Base-by-base conservation (phyloP, 2,797 vertebrate species). In the Agapornis canus region DNA sequence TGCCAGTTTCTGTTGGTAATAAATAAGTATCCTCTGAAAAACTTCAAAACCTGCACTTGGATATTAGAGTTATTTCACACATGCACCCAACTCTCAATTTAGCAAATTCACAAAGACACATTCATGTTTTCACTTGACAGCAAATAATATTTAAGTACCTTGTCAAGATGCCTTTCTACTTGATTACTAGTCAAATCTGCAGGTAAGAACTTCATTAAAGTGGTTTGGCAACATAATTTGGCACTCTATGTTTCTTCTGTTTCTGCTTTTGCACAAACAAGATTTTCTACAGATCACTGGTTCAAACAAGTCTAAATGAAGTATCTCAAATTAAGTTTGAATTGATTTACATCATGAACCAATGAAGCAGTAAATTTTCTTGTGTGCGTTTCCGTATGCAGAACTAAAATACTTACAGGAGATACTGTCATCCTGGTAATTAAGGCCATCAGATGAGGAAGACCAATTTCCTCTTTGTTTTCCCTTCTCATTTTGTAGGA, bases 271-370 rank as follows among this genome's bases (percentile, higher is more conserved):
- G 86, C 95, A 97, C 97, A 97, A 95, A 92, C 90, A 89, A 97
- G 92, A 97, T 98, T 98, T 97, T 89, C 97, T 95, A 97, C 97
- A 98, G 97, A 97, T 92, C 95, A 98, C 95, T 94, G 97, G 82
- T 51, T 98, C 94, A 94, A 96, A 96, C 95, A 96, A 93, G 84
- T 80, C 92, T 94, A 98, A 97, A 97, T 96, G 95, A 97, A 97
- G 97, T 98, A 97, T 96, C 97, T 97, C 97, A 98, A 98, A 98
- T 96, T 97, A 95, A 86, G 88, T 98, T 98, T 96, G 96, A 96
- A 96, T 97, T 95, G 96, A 97, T 97, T 96, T 95, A 95, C 93
- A 94, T 89, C 91, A 2, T 95, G 85, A 95, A 70, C 89, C 96
- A 97, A 95, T 97, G 97, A 97, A 97, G 96, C 97, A 97, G 96